These are phyloP conservation scores for Pinctada fucata DNA, from an alignment of 2,888 invertebrate species.

Conservation along the genomic window DNA sequence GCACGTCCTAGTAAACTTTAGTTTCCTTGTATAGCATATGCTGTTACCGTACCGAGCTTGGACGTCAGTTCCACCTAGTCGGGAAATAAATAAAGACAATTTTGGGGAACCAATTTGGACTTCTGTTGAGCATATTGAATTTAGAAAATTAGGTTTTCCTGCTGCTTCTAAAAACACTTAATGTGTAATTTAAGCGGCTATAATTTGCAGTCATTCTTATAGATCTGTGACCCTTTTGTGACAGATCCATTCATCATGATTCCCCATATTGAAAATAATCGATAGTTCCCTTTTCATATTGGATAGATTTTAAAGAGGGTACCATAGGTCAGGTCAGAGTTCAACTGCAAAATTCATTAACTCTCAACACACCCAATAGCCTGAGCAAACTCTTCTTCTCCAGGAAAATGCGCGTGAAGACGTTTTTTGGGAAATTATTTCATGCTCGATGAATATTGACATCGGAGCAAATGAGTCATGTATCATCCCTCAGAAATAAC, in stretches of 20 bases:
- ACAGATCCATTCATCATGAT: neutral
- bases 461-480: too few relatives aligned
- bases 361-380: neutral
- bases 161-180: constrained; percentile 9
- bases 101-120: constrained; percentile 14
- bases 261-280: neutral
- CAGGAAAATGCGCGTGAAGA: too few relatives aligned
- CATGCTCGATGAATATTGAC: too few relatives aligned
- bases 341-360: neutral
- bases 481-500: too few relatives aligned
- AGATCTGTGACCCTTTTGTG: neutral
- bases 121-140: constrained; percentile 22
- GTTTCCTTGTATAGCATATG: too few relatives aligned
- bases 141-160: constrained; percentile 7
- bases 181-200: neutral
- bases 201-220: neutral
- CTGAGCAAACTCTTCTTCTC: too few relatives aligned
- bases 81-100: constrained; percentile 14
- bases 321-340: neutral
- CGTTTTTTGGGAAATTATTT: too few relatives aligned
- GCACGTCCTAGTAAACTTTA: too few relatives aligned
- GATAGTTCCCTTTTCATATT: neutral
- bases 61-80: too few relatives aligned
- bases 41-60: too few relatives aligned
- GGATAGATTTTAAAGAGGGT: neutral